Evolutionary conservation across 2,797 vertebrate species (phyloP).

Genomic region (Eulemur rubriventer): DNA sequence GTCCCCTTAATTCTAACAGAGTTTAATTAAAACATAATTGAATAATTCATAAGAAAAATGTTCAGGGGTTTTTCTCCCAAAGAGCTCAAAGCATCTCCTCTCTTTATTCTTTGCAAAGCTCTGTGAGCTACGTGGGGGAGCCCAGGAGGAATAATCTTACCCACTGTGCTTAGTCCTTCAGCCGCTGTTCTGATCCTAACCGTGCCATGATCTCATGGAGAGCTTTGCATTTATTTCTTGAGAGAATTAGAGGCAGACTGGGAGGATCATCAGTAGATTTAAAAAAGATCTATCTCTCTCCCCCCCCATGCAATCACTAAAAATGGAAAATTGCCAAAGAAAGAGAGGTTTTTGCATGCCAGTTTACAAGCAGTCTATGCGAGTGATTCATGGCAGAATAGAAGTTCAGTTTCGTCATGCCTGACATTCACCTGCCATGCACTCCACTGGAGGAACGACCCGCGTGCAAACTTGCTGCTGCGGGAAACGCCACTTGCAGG

Average conservation of each 20-base stretch:
- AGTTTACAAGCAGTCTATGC: not conserved
- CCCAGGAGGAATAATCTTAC: not conserved
- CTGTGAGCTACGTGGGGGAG: not conserved
- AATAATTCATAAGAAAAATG: constrained; percentile 22
- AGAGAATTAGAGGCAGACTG: not conserved
- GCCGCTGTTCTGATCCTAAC: not conserved
- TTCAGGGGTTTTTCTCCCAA: constrained; percentile 21
- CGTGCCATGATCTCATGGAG: not conserved
- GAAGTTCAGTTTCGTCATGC: not conserved
- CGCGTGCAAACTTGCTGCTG: not conserved
- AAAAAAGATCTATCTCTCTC: not conserved
- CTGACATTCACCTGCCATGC: not conserved
- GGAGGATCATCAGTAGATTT: not conserved
- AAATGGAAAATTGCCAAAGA: constrained; percentile 7
- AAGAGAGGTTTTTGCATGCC: not conserved
- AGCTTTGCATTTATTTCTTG: constrained; percentile 36
- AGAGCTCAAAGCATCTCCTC: not conserved
- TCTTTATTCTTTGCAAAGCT: not conserved
- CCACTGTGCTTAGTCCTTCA: not conserved
- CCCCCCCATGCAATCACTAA: not conserved
- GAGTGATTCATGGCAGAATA: not conserved
- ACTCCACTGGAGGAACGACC: not conserved
- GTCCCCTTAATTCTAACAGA: not conserved
- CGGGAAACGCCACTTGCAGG: not conserved
- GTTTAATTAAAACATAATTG: constrained; percentile 23